Base-by-base conservation (phyloP, 2,113 vertebrate genomes). In the Gobio gobio region DNA sequence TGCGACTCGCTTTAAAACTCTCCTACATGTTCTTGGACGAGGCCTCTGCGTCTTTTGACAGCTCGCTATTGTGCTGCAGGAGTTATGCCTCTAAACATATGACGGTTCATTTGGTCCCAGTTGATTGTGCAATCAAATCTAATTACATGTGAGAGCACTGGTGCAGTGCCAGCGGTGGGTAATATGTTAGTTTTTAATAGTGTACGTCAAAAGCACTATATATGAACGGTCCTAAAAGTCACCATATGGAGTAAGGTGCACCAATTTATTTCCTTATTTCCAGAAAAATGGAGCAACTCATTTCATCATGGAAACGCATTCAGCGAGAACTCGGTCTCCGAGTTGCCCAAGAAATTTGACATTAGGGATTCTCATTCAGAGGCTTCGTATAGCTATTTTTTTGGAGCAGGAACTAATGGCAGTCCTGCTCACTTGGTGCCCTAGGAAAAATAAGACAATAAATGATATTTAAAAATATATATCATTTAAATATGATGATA, bases 121-220 rank as follows among this genome's bases (percentile, higher is more conserved):
- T 86, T 90, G 90, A 92, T 91, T 92, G 90, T 90, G 84, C 90
- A 91, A 91, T 93, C 91, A 89, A 83, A 81, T 91, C 78, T 91
- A 90, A 92, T 93, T 92, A 91, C 88, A 85, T 75, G 88, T 90
- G 87, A 94, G 90, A 86, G 87, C 72, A 82, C 88, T 89, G 92
- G 91, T 88, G 29, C 1, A 1, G 26, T 85, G 90, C 92, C 92
- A 91, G 87, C 81, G 54, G 86, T 64, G 87, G 89, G 85, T 92
- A 61, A 79, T 61, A 84, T 33, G 33, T 79, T 87, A 68, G 86
- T 83, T 90, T 90, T 86, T 90, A 90, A 90, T 88, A 91, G 90
- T 84, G 83, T 87, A 85, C 29, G 86, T 90, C 91, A 88, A 94
- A 92, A 78, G 83, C 47, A 78, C 89, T 86, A 75, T 85, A 90